phyloP scores from a whole-genome alignment of 2,797 vertebrate species.

The Bradypodion ventrale region DNA sequence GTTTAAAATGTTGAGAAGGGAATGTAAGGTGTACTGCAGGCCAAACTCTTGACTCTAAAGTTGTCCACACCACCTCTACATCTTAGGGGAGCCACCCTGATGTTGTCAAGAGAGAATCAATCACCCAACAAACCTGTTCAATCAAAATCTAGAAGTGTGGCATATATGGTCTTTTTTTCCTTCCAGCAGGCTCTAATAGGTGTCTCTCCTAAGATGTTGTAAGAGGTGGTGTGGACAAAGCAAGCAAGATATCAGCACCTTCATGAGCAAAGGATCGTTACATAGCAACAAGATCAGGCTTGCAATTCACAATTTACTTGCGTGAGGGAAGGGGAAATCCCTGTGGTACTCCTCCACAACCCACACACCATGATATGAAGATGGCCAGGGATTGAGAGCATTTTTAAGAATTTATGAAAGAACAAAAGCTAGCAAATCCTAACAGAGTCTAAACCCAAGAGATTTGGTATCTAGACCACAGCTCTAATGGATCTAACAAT shows the following conservation, averaged over 20 bases:
- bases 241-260: conserved; percentile 3
- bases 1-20: too few species aligned
- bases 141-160: not conserved
- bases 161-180: too few species aligned
- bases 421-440: not conserved
- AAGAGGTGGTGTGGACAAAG: too few species aligned
- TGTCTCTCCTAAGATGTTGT: too few species aligned
- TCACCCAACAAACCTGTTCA: not conserved
- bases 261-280: not conserved
- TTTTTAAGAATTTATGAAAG: not conserved
- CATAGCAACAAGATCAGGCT: not conserved
- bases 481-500: conserved; percentile 28
- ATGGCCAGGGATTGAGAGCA: not conserved
- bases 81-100: not conserved
- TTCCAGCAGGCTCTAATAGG: too few species aligned
- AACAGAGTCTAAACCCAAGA: not conserved
- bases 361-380: not conserved
- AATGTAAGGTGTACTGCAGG: too few species aligned
- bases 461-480: not conserved
- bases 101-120: not conserved
- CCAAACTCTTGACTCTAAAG: too few species aligned
- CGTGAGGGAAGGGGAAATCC: too few species aligned
- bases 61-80: not conserved
- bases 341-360: not conserved
- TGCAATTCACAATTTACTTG: not conserved